phyloP scores from a whole-genome alignment of 2,113 vertebrate genomes.

The Rostratula benghalensis region DNA sequence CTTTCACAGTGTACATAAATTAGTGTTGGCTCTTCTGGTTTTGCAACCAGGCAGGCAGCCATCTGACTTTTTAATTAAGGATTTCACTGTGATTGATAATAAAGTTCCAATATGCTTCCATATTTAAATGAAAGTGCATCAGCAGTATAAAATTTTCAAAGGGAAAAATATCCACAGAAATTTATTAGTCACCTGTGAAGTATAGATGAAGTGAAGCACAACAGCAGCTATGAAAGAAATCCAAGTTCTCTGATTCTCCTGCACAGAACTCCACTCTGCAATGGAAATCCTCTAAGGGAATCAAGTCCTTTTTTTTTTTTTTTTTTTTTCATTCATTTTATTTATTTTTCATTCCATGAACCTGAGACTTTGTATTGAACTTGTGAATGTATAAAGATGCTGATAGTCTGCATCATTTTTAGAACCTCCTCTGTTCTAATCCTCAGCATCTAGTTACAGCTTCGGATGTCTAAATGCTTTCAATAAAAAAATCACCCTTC shows the following conservation, averaged over 20 bases:
- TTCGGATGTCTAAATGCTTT: not conserved
- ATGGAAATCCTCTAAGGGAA: not conserved
- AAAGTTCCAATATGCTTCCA: conserved; percentile 29
- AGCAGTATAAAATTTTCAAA: not conserved
- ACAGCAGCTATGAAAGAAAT: not conserved
- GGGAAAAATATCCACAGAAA: not conserved
- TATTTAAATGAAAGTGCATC: conserved; percentile 29
- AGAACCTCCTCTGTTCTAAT: not conserved
- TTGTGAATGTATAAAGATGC: not conserved
- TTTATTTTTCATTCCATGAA: not conserved
- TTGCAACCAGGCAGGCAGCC: conserved; percentile 40
- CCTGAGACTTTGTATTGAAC: not conserved
- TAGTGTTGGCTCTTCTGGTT: conserved; percentile 45
- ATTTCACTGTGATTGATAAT: conserved; percentile 38
- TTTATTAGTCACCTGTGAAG: not conserved
- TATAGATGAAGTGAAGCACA: not conserved
- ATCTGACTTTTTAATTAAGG: conserved; percentile 61
- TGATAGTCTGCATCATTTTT: not conserved
- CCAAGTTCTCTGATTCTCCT: not conserved
- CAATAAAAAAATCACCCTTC: not conserved
- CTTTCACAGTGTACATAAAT: conserved; percentile 57
- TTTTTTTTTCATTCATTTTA: not conserved
- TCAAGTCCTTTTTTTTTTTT: not conserved
- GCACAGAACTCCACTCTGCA: not conserved
- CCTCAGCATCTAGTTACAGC: not conserved